Conservation (phyloP, 2,797 vertebrate species). For the Erethizon dorsatum region DNA sequence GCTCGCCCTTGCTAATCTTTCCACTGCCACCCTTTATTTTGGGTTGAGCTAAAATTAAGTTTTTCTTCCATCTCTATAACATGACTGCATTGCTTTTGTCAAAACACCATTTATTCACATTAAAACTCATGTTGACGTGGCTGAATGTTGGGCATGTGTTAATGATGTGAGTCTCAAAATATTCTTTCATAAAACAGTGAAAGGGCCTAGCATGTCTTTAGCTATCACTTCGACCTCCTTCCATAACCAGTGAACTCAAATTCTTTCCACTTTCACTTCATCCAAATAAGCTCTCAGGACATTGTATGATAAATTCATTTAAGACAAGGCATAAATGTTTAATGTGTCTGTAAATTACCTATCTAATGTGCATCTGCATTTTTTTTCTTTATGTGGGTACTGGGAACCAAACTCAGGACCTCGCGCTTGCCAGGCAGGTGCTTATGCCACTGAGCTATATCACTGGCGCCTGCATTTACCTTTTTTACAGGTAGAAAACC, state of each 20-base stretch:
- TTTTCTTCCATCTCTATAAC: background rate
- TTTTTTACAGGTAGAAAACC: slow-evolving; percentile 48
- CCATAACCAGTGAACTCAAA: background rate
- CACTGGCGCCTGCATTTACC: too few relatives aligned
- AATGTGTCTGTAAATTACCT: background rate
- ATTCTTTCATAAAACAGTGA: background rate
- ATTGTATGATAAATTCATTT: background rate
- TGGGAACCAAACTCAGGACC: too few relatives aligned
- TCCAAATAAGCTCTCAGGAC: slow-evolving; percentile 6
- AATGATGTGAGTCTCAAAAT: background rate
- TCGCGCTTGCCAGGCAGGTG: too few relatives aligned
- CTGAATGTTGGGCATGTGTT: background rate
- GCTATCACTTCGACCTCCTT: background rate
- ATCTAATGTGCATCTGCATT: background rate
- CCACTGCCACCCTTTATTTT: background rate
- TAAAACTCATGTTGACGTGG: slow-evolving; percentile 10
- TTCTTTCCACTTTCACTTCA: background rate
- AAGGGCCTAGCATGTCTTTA: background rate
- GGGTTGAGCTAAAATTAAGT: slow-evolving; percentile 14
- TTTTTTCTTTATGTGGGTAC: too few relatives aligned
- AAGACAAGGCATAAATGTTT: slow-evolving; percentile 5
- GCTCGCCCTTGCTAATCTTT: background rate
- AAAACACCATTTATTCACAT: background rate
- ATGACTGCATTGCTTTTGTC: background rate
- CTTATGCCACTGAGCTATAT: too few relatives aligned